A percentile compares a stretch with the other conserved stretches of the same genome.
Conservation (phyloP, 2,797 vertebrate species). For the Oreochromis grahami region DNA sequence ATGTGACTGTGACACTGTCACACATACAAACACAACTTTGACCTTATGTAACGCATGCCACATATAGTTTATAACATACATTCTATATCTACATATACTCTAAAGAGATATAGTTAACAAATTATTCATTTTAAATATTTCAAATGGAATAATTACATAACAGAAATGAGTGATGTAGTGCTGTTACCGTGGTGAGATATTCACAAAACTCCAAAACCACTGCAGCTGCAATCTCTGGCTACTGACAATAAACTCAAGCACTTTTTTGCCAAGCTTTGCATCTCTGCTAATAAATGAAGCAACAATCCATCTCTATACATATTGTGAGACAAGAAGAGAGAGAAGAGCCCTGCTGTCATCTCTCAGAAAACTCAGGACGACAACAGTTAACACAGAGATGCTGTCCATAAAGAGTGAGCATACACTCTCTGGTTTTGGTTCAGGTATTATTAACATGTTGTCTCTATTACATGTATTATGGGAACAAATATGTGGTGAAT, state of each 20-base stretch:
- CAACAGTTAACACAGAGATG: constrained; percentile 11
- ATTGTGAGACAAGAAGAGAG: not conserved
- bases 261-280: not conserved
- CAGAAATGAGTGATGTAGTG: not conserved
- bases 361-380: constrained; percentile 16
- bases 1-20: not conserved
- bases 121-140: not conserved
- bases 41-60: not conserved
- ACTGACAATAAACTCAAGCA: not conserved
- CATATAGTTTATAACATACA: not conserved
- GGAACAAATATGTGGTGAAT: not conserved
- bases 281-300: not conserved
- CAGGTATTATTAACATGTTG: not conserved
- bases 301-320: not conserved
- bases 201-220: not conserved
- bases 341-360: not conserved
- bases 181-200: not conserved
- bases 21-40: not conserved
- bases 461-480: not conserved
- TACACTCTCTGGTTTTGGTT: not conserved
- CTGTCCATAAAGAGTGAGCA: not conserved
- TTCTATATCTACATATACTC: not conserved
- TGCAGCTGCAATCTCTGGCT: not conserved
- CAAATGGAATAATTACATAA: not conserved
- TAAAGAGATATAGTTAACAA: accelerated